Percentiles rank a stretch among this genome's conserved stretches.
Evolutionary conservation across 1,140 invertebrate species (phyloP).

Genomic region (Thereuonema tuberculata): DNA sequence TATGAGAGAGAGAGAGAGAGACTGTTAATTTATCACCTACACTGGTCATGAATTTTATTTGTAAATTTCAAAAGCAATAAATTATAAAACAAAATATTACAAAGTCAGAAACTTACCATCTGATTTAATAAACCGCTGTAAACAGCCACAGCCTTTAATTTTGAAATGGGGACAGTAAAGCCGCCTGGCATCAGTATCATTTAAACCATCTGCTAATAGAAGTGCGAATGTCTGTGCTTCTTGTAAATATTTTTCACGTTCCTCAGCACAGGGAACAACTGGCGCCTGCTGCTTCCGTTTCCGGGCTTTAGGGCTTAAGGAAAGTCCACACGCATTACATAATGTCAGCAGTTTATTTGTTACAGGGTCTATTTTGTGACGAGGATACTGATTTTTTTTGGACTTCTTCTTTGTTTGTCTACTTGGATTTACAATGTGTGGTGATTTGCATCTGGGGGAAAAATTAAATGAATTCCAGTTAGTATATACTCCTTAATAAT

Average conservation of each 20-base stretch:
- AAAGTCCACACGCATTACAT: conserved; percentile 25
- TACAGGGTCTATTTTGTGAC: conserved; percentile 16
- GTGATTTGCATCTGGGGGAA: conserved; percentile 1
- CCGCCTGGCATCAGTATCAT: conserved; percentile 20
- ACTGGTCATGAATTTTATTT: no score
- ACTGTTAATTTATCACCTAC: no score
- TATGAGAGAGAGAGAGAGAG: no score
- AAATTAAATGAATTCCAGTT: not conserved
- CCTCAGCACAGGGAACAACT: conserved; percentile 10
- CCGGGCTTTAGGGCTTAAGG: conserved; percentile 10
- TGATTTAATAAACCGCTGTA: conserved; percentile 23
- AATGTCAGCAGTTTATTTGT: conserved; percentile 19
- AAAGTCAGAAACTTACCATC: no score
- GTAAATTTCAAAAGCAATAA: no score
- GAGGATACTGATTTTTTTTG: conserved; percentile 11
- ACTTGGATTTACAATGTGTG: conserved; percentile 3
- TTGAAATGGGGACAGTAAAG: conserved; percentile 24
- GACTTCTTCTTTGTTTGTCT: not conserved
- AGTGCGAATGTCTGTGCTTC: conserved; percentile 18
- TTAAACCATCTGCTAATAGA: conserved; percentile 15
- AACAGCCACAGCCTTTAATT: conserved; percentile 22
- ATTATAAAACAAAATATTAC: no score
- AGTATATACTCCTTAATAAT: no score
- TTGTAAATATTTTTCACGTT: conserved; percentile 21
- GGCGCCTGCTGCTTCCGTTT: conserved; percentile 7